Conservation (phyloP, 2,888 invertebrate species). For the Quadroppia sp. region DNA sequence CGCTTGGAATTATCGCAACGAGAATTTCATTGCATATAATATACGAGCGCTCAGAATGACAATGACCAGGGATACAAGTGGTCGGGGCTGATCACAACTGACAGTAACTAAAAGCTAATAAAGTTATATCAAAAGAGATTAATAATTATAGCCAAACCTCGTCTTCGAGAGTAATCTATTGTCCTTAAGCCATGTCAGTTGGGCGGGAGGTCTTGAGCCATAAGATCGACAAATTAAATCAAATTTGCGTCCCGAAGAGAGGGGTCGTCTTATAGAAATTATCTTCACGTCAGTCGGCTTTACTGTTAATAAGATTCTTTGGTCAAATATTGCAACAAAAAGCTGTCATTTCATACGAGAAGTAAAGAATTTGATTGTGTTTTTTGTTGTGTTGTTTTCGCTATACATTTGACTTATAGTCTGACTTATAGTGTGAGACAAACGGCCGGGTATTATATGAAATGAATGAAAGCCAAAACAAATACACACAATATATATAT, state of each 20-base stretch:
- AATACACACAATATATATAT: not conserved
- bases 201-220: slow-evolving; percentile 34
- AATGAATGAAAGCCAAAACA: not conserved
- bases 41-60: no score
- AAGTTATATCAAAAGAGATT: not conserved
- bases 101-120: not conserved
- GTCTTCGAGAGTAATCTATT: slow-evolving; percentile 31
- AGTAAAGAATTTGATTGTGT: slow-evolving; percentile 11
- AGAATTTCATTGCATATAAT: no score
- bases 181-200: slow-evolving; percentile 35
- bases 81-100: no score
- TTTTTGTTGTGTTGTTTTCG: slow-evolving; percentile 19
- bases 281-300: slow-evolving; percentile 36
- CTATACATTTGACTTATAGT: slow-evolving; percentile 27
- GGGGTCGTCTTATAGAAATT: slow-evolving; percentile 27
- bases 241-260: slow-evolving; percentile 29
- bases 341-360: slow-evolving; percentile 2
- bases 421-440: slow-evolving; percentile 5
- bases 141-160: slow-evolving; percentile 11
- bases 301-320: slow-evolving; percentile 26
- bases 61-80: no score
- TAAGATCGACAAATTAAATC: slow-evolving; percentile 33
- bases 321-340: slow-evolving; percentile 1
- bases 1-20: no score
- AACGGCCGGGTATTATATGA: not conserved